These are phyloP conservation scores for Aethina tumida DNA, from an alignment of 1,140 invertebrate genomes.

Conservation along the genomic window DNA sequence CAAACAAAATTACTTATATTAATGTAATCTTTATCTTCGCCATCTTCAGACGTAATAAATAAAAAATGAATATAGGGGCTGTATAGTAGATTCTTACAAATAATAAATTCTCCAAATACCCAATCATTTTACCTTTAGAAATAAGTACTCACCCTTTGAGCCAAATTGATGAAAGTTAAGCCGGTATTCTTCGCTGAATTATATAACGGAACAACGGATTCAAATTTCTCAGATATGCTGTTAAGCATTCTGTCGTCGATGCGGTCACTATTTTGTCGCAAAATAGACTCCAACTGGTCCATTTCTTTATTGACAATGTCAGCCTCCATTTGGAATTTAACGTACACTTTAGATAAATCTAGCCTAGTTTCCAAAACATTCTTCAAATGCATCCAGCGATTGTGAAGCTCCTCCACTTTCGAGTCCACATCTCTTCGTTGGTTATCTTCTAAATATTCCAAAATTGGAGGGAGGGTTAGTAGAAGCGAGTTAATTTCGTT, in stretches of 20 bases:
- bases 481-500: constrained; percentile 54
- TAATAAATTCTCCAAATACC: not conserved
- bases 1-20: too few relatives aligned
- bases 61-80: too few relatives aligned
- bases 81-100: too few relatives aligned
- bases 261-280: constrained; percentile 37
- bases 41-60: too few relatives aligned
- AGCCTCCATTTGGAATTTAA: constrained; percentile 63
- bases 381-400: constrained; percentile 56
- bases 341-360: constrained; percentile 52
- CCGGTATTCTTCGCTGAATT: constrained; percentile 50
- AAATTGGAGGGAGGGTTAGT: constrained; percentile 51
- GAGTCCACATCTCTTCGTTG: constrained; percentile 51
- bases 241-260: constrained; percentile 44
- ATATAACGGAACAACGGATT: constrained; percentile 47
- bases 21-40: too few relatives aligned
- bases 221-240: constrained; percentile 51
- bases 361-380: constrained; percentile 53
- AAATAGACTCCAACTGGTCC: constrained; percentile 51
- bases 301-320: constrained; percentile 55
- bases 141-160: constrained; percentile 42
- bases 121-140: not conserved
- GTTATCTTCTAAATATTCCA: constrained; percentile 56
- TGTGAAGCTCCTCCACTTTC: constrained; percentile 50
- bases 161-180: constrained; percentile 57